Percentiles rank a stretch among this genome's conserved stretches.
phyloP scores from a whole-genome alignment of 2,797 vertebrate species.

The Echeneis naucrates region DNA sequence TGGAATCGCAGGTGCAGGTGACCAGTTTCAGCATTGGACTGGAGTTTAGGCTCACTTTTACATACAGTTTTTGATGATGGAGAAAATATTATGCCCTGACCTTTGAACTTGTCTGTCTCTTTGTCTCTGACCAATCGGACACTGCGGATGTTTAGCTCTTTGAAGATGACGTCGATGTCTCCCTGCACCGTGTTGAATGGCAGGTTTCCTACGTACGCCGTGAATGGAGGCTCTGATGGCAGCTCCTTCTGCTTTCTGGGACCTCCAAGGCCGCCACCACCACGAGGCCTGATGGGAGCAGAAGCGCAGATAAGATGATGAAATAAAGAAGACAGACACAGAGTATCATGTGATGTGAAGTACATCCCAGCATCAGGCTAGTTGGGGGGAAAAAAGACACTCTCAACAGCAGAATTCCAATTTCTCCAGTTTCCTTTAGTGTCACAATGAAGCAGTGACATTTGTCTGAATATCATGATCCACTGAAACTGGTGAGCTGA shows the following conservation, averaged over 20 bases:
- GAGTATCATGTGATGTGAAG: background rate
- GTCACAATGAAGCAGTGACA: too few species aligned
- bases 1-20: too few species aligned
- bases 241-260: constrained; percentile 95
- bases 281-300: constrained; percentile 52
- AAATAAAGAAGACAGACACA: background rate
- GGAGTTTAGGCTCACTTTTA: too few species aligned
- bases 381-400: too few species aligned
- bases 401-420: too few species aligned
- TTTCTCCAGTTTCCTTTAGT: too few species aligned
- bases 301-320: constrained; percentile 24
- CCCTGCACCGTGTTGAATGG: constrained; percentile 98
- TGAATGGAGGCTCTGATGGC: constrained; percentile 96
- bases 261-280: constrained; percentile 83
- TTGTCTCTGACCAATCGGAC: constrained; percentile 98
- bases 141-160: constrained; percentile 94
- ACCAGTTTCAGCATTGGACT: too few species aligned
- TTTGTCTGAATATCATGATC: too few species aligned
- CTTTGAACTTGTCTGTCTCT: constrained; percentile 99
- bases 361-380: background rate
- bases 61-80: too few species aligned
- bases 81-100: constrained; percentile 68
- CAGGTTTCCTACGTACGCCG: constrained; percentile 97
- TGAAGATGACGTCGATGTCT: constrained; percentile 98
- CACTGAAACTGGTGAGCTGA: too few species aligned